A percentile compares a stretch with the other conserved stretches of the same genome.
These are phyloP conservation scores for Drepana arcuata DNA, from an alignment of 1,140 invertebrate species.

Conservation along the genomic window DNA sequence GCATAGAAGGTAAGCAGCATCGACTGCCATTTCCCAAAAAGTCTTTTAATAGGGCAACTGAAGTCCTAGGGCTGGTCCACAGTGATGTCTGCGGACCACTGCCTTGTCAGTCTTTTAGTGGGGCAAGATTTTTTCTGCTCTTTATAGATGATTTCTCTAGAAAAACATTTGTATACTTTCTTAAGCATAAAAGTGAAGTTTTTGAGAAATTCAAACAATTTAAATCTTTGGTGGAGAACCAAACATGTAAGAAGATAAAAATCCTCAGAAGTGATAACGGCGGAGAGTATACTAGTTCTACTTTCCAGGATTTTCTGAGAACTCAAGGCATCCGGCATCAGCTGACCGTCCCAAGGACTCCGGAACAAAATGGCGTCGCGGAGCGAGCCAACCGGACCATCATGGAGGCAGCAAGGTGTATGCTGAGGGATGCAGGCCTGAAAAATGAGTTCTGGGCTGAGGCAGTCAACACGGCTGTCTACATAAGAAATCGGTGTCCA, in stretches of 20 bases:
- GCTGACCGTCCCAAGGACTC: conserved; percentile 1
- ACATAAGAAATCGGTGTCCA: neutral
- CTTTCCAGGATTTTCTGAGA: neutral
- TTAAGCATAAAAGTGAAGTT: conserved; percentile 12
- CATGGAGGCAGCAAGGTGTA: conserved; percentile 2
- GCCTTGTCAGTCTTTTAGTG: conserved; percentile 2
- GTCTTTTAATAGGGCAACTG: too few species aligned
- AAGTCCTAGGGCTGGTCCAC: too few species aligned
- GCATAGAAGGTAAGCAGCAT: too few species aligned
- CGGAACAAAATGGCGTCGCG: conserved; percentile 10
- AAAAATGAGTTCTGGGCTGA: neutral
- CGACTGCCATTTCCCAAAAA: too few species aligned
- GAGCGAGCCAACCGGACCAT: conserved; percentile 8
- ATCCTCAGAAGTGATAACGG: conserved; percentile 4
- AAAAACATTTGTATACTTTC: conserved; percentile 9
- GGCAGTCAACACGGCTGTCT: neutral
- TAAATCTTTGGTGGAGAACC: conserved; percentile 7
- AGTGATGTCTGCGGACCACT: conserved; percentile 18
- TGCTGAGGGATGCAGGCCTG: neutral
- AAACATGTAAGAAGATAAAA: neutral
- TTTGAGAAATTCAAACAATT: conserved; percentile 6
- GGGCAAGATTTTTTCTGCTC: conserved; percentile 13
- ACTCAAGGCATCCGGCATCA: conserved; percentile 7
- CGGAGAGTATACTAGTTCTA: conserved; percentile 2
- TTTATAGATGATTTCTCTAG: conserved; percentile 14